Base-by-base conservation (phyloP, 2,888 invertebrate genomes). In the Tiliacea aurago region DNA sequence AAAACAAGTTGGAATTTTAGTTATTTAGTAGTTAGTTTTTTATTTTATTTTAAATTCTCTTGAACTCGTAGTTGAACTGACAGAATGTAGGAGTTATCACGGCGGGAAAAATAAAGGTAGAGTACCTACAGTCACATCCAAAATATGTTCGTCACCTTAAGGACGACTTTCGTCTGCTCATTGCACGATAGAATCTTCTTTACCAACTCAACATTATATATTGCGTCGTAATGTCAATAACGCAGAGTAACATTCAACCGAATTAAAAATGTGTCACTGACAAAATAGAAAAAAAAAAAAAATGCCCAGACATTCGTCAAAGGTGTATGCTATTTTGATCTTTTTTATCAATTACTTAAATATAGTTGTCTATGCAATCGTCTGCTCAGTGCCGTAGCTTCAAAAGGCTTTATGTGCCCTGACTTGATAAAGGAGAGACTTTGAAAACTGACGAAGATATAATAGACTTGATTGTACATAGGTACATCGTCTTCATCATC, bases 1-100 rank as follows among this genome's bases (percentile, higher is more conserved):
- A 85, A 67, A 84, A 66, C 18, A 78, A 78, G 20, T 4, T 3
- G 23, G 10, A n/a, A 6, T 55, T 56, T n/a, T n/a, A n/a, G n/a
- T n/a, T n/a, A n/a, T n/a, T n/a, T n/a, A n/a, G n/a, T n/a, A n/a
- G n/a, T n/a, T n/a, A n/a, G n/a, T n/a, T n/a, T n/a, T n/a, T 56
- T 37, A 6, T n/a, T 49, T 53, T 37, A 18, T 23, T 69, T 41
- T 51, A 4, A 58, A 11, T 11, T 20, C 13, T 58, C 10, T 43
- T 23, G 6, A 7, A 3, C 20, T 11, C 33, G 1, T 58, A 33
- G 10, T 10, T 28, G 56, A 33, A 53, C 53, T 23, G 23, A 53
- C 13, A 15, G 23, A 53, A 53, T 53, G 13, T 23, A 7, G 13
- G 7, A 7, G 23, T 28, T 7, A 28, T 20, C 58, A 58, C 0